Percentiles rank a stretch among this genome's conserved stretches.
Conservation (phyloP, 2,888 invertebrate species). For the Lingula anatina region DNA sequence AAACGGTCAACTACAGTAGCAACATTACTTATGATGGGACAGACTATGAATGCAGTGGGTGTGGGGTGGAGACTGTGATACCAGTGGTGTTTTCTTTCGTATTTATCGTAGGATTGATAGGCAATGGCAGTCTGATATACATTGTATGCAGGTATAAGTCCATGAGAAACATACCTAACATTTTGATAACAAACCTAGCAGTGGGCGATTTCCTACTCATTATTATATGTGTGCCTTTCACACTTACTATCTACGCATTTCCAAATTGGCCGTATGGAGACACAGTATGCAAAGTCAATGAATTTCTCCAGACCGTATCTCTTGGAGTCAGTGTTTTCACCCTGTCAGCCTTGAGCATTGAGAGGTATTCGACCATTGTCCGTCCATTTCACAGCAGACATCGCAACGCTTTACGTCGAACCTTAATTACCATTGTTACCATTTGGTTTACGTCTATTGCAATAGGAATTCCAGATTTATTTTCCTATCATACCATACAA, state of each 20-base stretch:
- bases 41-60: too few relatives aligned
- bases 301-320: conserved; percentile 81
- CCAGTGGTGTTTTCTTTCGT: conserved; percentile 77
- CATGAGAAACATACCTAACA: conserved; percentile 83
- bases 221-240: conserved; percentile 74
- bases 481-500: too few relatives aligned
- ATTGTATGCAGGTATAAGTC: conserved; percentile 73
- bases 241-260: conserved; percentile 77
- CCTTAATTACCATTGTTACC: conserved; percentile 60
- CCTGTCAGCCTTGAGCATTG: conserved; percentile 81
- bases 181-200: conserved; percentile 74
- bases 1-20: too few relatives aligned
- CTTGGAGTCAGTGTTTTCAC: conserved; percentile 92
- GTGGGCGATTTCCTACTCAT: conserved; percentile 79
- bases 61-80: conserved; percentile 68
- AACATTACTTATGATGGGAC: too few relatives aligned
- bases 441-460: conserved; percentile 66
- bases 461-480: conserved; percentile 72
- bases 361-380: conserved; percentile 87
- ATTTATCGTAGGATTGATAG: conserved; percentile 75
- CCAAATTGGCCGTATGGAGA: conserved; percentile 87
- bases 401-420: conserved; percentile 65
- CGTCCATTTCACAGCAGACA: conserved; percentile 75
- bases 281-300: conserved; percentile 70
- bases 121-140: conserved; percentile 76